Conservation (phyloP, 2,797 vertebrate species). For the Tiaroga cobitis region DNA sequence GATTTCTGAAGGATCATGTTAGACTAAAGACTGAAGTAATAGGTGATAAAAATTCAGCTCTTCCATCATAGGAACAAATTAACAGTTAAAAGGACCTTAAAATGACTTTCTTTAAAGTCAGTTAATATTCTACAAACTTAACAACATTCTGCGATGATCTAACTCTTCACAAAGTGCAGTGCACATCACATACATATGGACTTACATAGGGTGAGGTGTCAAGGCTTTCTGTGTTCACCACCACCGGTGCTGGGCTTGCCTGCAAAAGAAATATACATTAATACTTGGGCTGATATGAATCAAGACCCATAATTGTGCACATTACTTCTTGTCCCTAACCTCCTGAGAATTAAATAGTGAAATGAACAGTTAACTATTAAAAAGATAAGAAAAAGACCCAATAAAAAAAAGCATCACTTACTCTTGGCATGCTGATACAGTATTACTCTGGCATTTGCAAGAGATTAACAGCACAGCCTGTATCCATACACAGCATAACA, state of each 20-base stretch:
- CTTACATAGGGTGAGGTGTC: constrained; percentile 94
- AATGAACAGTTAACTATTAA: constrained; percentile 7
- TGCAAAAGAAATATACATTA: constrained; percentile 69
- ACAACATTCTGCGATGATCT: neutral
- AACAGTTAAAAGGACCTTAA: neutral
- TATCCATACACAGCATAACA: constrained; percentile 73
- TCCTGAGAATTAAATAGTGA: neutral
- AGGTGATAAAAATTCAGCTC: neutral
- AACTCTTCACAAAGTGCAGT: neutral
- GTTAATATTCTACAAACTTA: neutral
- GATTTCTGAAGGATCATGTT: neutral
- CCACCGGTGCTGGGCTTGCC: constrained; percentile 95
- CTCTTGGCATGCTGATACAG: constrained; percentile 79
- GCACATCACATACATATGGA: constrained; percentile 57
- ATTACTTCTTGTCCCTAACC: constrained; percentile 11
- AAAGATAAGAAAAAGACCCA: neutral
- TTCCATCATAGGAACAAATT: neutral
- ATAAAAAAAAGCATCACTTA: constrained; percentile 67
- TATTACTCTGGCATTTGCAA: constrained; percentile 77
- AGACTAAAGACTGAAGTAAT: neutral
- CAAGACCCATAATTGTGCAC: constrained; percentile 28
- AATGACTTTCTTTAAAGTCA: neutral
- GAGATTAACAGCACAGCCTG: constrained; percentile 71
- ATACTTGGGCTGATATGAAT: neutral
- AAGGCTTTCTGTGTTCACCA: constrained; percentile 92